A percentile compares a stretch with the other conserved stretches of the same genome.
These are phyloP conservation scores for Myotis davidii DNA, from an alignment of 2,113 vertebrate genomes.

Conservation along the genomic window DNA sequence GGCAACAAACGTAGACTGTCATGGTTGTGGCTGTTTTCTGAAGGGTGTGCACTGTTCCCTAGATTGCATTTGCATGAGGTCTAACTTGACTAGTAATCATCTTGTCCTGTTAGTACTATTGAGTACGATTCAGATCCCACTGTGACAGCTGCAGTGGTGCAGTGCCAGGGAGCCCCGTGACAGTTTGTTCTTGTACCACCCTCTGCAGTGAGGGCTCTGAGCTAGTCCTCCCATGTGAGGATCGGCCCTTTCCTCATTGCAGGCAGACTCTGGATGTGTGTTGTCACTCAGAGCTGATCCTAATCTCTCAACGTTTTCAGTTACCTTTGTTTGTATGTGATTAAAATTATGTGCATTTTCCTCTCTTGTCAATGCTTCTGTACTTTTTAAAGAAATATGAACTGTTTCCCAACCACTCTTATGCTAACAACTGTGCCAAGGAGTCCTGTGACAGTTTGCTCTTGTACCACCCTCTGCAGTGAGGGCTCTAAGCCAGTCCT, in stretches of 20 bases:
- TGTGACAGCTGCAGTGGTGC: background rate
- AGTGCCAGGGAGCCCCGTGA: too few relatives aligned
- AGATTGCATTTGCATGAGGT: too few relatives aligned
- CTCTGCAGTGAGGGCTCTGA: background rate
- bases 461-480: background rate
- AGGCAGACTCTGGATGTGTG: background rate
- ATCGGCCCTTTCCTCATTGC: background rate
- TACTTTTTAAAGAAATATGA: background rate
- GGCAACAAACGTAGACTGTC: too few relatives aligned
- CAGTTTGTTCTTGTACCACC: background rate
- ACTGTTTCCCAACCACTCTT: background rate
- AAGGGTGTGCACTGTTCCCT: too few relatives aligned
- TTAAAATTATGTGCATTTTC: background rate
- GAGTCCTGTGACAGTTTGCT: background rate
- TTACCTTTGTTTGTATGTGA: background rate
- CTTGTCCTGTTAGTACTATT: too few relatives aligned
- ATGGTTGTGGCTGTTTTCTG: too few relatives aligned
- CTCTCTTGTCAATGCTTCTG: background rate
- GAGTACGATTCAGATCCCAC: too few relatives aligned
- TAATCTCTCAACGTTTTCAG: background rate
- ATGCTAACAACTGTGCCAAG: background rate
- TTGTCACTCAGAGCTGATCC: background rate
- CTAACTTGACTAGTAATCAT: too few relatives aligned
- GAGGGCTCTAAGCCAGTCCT: background rate
- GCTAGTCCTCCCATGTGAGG: background rate